Percentiles rank a stretch among this genome's conserved stretches.
phyloP scores from a whole-genome alignment of 2,113 vertebrate species.

The Theristicus caerulescens region DNA sequence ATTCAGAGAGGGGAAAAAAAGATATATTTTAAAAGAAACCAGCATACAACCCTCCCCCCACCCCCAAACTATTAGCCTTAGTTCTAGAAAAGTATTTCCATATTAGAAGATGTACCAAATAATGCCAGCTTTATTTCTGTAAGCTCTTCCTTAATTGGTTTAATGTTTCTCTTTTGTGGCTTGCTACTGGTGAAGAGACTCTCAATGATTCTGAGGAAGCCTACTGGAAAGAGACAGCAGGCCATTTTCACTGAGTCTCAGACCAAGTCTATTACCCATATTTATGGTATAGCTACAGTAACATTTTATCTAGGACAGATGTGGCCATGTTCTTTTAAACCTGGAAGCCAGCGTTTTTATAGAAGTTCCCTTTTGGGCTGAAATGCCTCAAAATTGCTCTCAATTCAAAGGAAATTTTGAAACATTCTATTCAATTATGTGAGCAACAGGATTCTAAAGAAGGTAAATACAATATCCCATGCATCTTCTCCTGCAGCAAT shows the following conservation, averaged over 20 bases:
- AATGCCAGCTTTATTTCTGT: background rate
- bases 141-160: background rate
- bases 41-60: background rate
- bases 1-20: background rate
- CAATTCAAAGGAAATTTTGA: background rate
- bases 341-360: background rate
- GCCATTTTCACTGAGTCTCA: background rate
- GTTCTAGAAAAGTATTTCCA: background rate
- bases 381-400: background rate
- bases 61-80: background rate
- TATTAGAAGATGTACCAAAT: background rate
- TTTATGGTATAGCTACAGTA: background rate
- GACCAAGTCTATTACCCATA: background rate
- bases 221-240: background rate
- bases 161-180: background rate
- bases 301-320: background rate
- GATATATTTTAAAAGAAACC: background rate
- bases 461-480: background rate
- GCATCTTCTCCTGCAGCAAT: background rate
- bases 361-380: background rate
- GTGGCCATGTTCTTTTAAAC: background rate
- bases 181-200: background rate
- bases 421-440: background rate
- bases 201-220: background rate
- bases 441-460: background rate